These are phyloP conservation scores for Bruchidius siliquastri DNA, from an alignment of 2,888 invertebrate species.

Conservation along the genomic window DNA sequence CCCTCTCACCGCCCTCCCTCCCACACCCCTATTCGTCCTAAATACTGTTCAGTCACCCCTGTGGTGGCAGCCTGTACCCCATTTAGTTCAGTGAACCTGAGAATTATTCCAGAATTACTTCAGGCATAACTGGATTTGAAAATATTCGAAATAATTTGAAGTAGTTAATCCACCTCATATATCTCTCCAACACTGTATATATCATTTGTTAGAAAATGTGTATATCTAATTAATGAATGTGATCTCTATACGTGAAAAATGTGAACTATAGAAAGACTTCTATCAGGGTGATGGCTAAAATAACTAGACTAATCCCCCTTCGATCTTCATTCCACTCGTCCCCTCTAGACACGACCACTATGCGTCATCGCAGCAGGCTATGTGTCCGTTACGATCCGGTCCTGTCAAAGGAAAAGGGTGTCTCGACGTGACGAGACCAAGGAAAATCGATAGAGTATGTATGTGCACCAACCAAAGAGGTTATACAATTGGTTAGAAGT, in stretches of 20 bases:
- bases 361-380: neutral
- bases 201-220: too few relatives aligned
- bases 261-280: too few relatives aligned
- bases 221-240: too few relatives aligned
- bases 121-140: too few relatives aligned
- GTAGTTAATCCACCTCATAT: too few relatives aligned
- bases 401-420: neutral
- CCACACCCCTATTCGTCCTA: constrained; percentile 7
- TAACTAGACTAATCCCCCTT: neutral
- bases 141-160: too few relatives aligned
- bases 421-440: neutral
- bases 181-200: too few relatives aligned
- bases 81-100: neutral
- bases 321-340: neutral
- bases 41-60: constrained; percentile 14
- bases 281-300: neutral
- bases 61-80: neutral
- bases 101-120: too few relatives aligned
- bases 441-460: neutral
- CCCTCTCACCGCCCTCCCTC: neutral
- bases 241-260: too few relatives aligned
- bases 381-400: neutral
- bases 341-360: neutral
- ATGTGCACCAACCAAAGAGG: neutral
- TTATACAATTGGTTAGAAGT: neutral